Evolutionary conservation across 2,797 vertebrate species (phyloP), one percentile per base, ranked within the genome.

Genomic region (Columba guinea): DNA sequence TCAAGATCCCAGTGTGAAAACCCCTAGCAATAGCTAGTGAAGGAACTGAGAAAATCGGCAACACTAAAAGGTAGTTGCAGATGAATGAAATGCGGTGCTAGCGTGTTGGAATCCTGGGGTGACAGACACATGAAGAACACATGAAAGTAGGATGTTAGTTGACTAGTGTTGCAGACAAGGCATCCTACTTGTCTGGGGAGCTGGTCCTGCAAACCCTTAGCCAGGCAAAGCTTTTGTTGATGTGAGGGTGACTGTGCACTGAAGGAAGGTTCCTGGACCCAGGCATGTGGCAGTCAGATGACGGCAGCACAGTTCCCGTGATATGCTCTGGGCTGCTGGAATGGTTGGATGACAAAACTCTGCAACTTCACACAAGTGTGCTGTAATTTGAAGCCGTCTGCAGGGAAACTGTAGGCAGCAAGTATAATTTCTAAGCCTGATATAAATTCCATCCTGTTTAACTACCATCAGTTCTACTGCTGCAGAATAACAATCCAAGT

Each of bases 221-320:
- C 62, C 84, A 75, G 64, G 75, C 59, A 80, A 73, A 88, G 60
- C 78, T 93, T 90, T 92, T 94, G 63, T 83, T 90, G 70, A 21
- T 92, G 69, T 63, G 74, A 79, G 84, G 81, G 48, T 82, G 86
- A 21, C 79, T 70, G 22, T 63, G 87, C 27, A 6, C 67, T 15
- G 55, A 76, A 35, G 52, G 56, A 78, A 84, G 21, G n/a, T 76
- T 94, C 84, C 64, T 0, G 1, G 84, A 58, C 86, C 48, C 4
- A 32, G 84, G 79, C 95, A 90, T 95, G 84, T 95, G 94, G 95
- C 83, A 90, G 70, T 96, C 95, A 94, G 95, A 95, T 95, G 95
- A 91, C 3, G 23, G 27, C 1, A 1, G 58, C 1, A 4, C 64
- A 39, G 88, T 75, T 89, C 75, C 59, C 27, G 13, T n/a, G 67